Conservation (phyloP, 2,888 invertebrate genomes). For the Phengaris alcon region DNA sequence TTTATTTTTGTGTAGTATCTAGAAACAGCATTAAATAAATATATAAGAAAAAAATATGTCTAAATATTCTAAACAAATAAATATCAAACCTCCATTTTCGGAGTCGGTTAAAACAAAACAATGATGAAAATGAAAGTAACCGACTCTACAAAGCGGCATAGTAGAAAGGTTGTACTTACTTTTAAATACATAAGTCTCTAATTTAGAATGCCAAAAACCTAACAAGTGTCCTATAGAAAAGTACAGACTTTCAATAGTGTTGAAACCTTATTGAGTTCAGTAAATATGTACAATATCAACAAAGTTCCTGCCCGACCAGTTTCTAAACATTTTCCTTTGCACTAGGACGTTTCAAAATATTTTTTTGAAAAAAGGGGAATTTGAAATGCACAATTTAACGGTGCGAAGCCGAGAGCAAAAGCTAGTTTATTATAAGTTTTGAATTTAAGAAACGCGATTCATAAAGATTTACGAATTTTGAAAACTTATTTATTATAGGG, state of each 20-base stretch:
- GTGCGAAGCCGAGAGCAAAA: too few species aligned
- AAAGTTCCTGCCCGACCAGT: too few species aligned
- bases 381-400: too few species aligned
- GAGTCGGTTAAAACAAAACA: constrained; percentile 7
- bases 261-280: neutral
- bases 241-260: neutral
- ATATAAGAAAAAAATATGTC: too few species aligned
- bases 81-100: neutral
- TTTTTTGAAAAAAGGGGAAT: too few species aligned
- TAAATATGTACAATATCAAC: too few species aligned
- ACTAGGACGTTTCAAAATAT: too few species aligned
- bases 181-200: neutral
- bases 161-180: constrained; percentile 27
- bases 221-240: neutral
- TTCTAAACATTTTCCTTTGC: too few species aligned
- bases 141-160: neutral
- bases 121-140: constrained; percentile 29
- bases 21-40: neutral
- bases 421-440: too few species aligned
- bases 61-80: too few species aligned
- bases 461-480: neutral
- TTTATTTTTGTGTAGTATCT: too few species aligned
- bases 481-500: neutral
- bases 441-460: too few species aligned
- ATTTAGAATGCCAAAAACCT: neutral